Percentiles rank a stretch among this genome's conserved stretches.
phyloP scores from a whole-genome alignment of 2,888 invertebrate species.

The Platypus cylindrus region DNA sequence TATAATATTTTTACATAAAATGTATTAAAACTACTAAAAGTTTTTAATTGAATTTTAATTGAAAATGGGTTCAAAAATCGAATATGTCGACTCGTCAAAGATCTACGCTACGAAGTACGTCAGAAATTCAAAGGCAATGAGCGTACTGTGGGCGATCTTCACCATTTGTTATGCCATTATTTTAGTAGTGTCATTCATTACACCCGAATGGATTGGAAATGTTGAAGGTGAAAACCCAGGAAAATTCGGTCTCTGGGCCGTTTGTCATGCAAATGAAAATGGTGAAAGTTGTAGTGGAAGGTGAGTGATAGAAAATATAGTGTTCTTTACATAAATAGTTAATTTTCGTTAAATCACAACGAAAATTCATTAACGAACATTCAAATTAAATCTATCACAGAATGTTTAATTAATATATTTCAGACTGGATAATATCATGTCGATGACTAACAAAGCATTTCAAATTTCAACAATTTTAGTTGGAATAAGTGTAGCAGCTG shows the following conservation, averaged over 20 bases:
- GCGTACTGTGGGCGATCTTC: constrained; percentile 95
- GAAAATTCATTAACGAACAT: too few relatives aligned
- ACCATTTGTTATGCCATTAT: constrained; percentile 95
- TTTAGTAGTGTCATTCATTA: constrained; percentile 86
- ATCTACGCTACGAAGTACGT: constrained; percentile 85
- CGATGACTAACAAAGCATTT: constrained; percentile 69
- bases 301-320: constrained; percentile 6
- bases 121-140: constrained; percentile 87
- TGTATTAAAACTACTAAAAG: too few relatives aligned
- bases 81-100: constrained; percentile 84
- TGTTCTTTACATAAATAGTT: not conserved
- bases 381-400: not conserved
- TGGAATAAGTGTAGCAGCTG: constrained; percentile 71
- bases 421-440: constrained; percentile 65
- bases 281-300: constrained; percentile 69
- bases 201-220: constrained; percentile 70
- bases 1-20: too few relatives aligned
- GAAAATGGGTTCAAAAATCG: constrained; percentile 80
- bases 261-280: constrained; percentile 66
- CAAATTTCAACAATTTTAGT: constrained; percentile 80
- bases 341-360: too few relatives aligned
- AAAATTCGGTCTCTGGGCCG: constrained; percentile 85
- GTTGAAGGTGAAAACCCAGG: constrained; percentile 76
- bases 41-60: too few relatives aligned
- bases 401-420: constrained; percentile 4